A percentile compares a stretch with the other conserved stretches of the same genome.
Conservation (phyloP, 2,888 invertebrate genomes). For the Odiellus spinosus region DNA sequence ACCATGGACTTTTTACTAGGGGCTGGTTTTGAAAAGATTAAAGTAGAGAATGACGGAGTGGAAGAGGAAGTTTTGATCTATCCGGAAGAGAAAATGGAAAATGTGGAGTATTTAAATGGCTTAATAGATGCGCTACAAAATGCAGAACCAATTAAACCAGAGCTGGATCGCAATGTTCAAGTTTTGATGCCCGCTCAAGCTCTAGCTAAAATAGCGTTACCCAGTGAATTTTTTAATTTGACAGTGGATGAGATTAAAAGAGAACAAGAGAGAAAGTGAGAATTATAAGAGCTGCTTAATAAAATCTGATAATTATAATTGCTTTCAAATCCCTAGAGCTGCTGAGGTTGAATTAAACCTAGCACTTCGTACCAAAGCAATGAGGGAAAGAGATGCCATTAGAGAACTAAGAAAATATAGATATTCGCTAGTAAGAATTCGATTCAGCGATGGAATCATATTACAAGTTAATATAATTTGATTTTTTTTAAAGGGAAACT, state of each 20-base stretch:
- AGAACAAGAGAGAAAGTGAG: conserved; percentile 56
- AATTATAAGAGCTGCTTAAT: neutral
- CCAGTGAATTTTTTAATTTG: conserved; percentile 67
- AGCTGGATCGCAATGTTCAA: conserved; percentile 66
- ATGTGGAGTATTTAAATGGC: conserved; percentile 33
- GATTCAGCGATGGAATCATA: conserved; percentile 72
- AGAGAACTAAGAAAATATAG: conserved; percentile 59
- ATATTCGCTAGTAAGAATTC: conserved; percentile 65
- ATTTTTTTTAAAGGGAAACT: neutral
- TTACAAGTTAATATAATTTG: conserved; percentile 40
- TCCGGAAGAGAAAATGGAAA: conserved; percentile 24
- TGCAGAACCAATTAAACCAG: conserved; percentile 63
- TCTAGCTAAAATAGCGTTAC: conserved; percentile 41
- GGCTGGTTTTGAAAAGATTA: conserved; percentile 57
- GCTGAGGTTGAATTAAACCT: conserved; percentile 64
- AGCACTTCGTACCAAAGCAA: conserved; percentile 79
- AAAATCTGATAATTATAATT: conserved; percentile 2
- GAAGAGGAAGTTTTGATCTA: conserved; percentile 50
- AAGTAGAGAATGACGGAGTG: conserved; percentile 30
- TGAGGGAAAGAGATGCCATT: conserved; percentile 77
- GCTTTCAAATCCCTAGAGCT: conserved; percentile 34
- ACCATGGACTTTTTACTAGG: conserved; percentile 61
- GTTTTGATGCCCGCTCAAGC: conserved; percentile 64
- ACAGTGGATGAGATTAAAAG: conserved; percentile 64
- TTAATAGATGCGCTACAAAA: conserved; percentile 58